Conservation (phyloP, 2,113 vertebrate genomes). For the Azemiops feae region DNA sequence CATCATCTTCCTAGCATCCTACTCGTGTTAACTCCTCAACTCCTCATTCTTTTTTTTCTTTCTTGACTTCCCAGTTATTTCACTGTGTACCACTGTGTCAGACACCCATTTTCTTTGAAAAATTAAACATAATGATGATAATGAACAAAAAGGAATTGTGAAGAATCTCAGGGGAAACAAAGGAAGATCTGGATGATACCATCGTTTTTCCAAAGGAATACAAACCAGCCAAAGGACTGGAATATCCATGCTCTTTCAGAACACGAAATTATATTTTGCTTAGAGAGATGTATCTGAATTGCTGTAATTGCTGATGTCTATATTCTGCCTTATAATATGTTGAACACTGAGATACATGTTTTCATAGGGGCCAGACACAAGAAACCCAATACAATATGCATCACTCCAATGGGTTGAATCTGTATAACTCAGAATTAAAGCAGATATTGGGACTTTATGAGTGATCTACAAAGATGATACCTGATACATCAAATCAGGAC, state of each 20-base stretch:
- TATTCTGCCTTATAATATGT: not conserved
- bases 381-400: not conserved
- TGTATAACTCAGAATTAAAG: not conserved
- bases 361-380: not conserved
- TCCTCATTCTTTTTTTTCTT: not conserved
- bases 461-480: not conserved
- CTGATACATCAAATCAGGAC: not conserved
- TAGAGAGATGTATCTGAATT: not conserved
- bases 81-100: not conserved
- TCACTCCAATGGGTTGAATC: not conserved
- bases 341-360: not conserved
- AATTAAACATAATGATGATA: not conserved
- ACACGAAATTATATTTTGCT: not conserved
- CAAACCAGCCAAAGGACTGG: not conserved
- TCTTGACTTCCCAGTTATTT: not conserved
- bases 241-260: not conserved
- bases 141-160: not conserved
- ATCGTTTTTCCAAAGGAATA: not conserved
- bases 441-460: not conserved
- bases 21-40: not conserved
- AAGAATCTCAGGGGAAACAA: not conserved
- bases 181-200: not conserved
- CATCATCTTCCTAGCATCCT: not conserved
- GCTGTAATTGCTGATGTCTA: not conserved
- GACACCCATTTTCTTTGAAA: not conserved